These are phyloP conservation scores for Alethe diademata DNA, from an alignment of 2,113 vertebrate genomes.

Conservation along the genomic window DNA sequence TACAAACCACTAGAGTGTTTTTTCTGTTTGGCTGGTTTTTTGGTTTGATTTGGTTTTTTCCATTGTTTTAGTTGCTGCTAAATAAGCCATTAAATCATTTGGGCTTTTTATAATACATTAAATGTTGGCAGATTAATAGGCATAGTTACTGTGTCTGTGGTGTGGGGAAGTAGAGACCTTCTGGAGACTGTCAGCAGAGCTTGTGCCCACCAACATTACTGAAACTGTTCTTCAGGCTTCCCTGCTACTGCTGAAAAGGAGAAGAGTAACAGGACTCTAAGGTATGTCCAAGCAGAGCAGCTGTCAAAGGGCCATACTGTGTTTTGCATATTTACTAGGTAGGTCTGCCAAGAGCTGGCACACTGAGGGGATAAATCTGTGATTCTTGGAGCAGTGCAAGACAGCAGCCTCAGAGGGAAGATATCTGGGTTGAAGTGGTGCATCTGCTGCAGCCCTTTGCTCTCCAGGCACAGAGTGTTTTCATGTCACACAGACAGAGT, in stretches of 20 bases:
- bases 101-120: neutral
- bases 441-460: neutral
- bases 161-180: neutral
- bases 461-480: neutral
- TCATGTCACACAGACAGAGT: neutral
- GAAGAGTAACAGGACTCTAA: neutral
- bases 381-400: neutral
- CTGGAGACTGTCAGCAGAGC: neutral
- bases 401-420: neutral
- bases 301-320: neutral
- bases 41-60: neutral
- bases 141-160: neutral
- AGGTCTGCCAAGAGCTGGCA: neutral
- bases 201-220: neutral
- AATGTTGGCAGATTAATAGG: neutral
- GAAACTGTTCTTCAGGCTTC: neutral
- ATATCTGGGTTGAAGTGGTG: neutral
- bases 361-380: neutral
- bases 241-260: neutral
- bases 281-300: neutral
- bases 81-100: neutral
- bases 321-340: neutral
- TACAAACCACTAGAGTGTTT: neutral
- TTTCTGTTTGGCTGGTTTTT: neutral
- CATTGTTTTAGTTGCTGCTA: neutral